Base-by-base conservation (phyloP, 2,797 vertebrate genomes). In the Halcyon smyrnensis region DNA sequence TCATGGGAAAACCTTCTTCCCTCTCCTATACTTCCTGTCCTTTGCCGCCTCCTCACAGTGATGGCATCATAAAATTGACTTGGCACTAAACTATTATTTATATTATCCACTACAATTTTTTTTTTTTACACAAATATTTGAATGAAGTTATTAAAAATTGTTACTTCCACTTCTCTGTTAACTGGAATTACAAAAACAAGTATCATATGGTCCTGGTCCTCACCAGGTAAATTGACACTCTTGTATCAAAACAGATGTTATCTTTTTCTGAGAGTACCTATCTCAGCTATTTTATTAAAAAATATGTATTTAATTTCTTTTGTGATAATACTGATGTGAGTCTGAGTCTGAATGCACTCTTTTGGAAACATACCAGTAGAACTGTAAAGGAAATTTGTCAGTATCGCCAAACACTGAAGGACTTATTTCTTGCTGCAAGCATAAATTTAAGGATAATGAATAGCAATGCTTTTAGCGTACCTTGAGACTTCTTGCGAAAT, bases 361-460 rank as follows among this genome's bases (percentile, higher is more conserved):
- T 69, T 74, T 77, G 63, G 59, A 95, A 95, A 67, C 27, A 59
- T 3, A 74, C 6, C 4, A 37, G 21, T 70, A 76, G 82, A 15
- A 51, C 30, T 6, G 8, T 87, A 89, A 94, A 62, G 68, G 62
- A 92, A 97, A 92, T 78, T 78, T 48, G 17, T 57, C n/a, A 81
- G 28, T 90, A 87, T 71, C 93, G 95, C n/a, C 70, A 81, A 45
- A 64, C 67, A 75, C 34, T 53, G n/a, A 48, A 70, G 77, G 84
- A 59, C 43, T 71, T 88, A 86, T 63, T 83, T 95, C 92, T 78
- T 87, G 57, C 51, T 97, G 23, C 23, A 73, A 87, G 89, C 50
- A 93, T 69, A 94, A 93, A 90, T 73, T 68, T 76, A 91, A 96
- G 48, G 84, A 87, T 81, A 97, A 93, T 63, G 65, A 97, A 86